A percentile compares a stretch with the other conserved stretches of the same genome.
Conservation (phyloP, 2,888 invertebrate species). For the Geophilus truncorum region DNA sequence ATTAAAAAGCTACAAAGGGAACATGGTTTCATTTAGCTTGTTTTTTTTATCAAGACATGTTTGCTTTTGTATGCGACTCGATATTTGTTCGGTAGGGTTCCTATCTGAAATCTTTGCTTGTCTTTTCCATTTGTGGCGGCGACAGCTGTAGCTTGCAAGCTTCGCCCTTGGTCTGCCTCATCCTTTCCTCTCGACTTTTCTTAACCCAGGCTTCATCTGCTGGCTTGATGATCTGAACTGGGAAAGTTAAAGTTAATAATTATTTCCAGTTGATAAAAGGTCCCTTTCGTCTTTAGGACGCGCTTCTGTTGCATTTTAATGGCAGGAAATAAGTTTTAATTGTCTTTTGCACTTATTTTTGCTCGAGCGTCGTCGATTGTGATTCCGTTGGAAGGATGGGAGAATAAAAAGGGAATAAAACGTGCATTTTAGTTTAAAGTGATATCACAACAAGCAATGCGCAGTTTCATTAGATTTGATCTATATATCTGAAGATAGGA, state of each 20-base stretch:
- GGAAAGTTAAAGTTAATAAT: background rate
- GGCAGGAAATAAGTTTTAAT: no score
- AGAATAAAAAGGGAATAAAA: background rate
- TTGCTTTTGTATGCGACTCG: background rate
- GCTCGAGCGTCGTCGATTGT: no score
- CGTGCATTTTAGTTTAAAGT: background rate
- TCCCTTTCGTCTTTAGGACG: no score
- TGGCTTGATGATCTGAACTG: background rate
- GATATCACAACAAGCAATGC: background rate
- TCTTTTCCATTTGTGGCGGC: conserved; percentile 18
- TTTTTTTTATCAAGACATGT: background rate
- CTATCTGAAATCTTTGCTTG: conserved; percentile 5
- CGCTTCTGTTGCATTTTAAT: no score
- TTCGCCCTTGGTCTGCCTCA: conserved; percentile 2
- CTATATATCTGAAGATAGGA: background rate
- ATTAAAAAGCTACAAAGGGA: background rate
- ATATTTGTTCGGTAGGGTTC: background rate
- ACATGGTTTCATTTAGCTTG: background rate
- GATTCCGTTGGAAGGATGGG: no score
- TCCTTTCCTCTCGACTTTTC: background rate
- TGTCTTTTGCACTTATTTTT: no score
- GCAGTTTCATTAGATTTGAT: background rate
- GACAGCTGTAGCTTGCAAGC: conserved; percentile 24
- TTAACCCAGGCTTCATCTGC: background rate
- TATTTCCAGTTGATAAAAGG: no score